Evolutionary conservation across 2,797 vertebrate genomes (phyloP), one percentile per base, ranked within the genome.

Genomic region (Salarias fasciatus): DNA sequence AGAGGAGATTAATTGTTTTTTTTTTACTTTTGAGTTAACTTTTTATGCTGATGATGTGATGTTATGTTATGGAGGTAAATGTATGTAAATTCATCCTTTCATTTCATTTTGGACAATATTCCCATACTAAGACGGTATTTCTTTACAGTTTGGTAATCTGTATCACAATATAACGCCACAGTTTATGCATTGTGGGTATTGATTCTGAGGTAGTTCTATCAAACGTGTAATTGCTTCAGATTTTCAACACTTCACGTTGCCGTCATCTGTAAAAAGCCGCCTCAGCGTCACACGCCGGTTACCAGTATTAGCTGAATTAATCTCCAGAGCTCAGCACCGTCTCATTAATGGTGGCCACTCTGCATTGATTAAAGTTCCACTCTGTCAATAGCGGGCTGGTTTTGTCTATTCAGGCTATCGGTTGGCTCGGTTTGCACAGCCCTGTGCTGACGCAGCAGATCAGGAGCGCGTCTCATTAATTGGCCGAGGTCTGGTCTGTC

Each of bases 331-430:
- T 80, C 78, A 75, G 75, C 56, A 63, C 38, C 0, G 12, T 59
- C 74, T 87, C 77, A 81, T 82, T 86, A 88, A 54, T 48, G 7
- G 55, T 71, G 75, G 60, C 76, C 64, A 69, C 79, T 80, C 68
- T 50, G 35, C 35, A 90, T 90, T 75, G 89, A 93, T 91, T 84
- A 49, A 69, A 62, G 73, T 81, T 72, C 68, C 84, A 43, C 71
- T 61, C 71, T 80, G 82, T 90, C 89, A 85, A 88, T 91, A 79
- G 40, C 42, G n/a, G 67, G 4, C 76, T 65, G 66, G 51, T 85
- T 89, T 80, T 88, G 86, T 82, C 81, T 86, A 82, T 83, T 82
- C 84, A 86, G 89, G 72, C 78, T 53, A 52, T 83, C 47, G 72
- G 72, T 73, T 69, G 72, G 67, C 65, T 76, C 61, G 67, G 73